Conservation (phyloP, 2,888 invertebrate genomes). For the Dasysyrphus tricinctus region DNA sequence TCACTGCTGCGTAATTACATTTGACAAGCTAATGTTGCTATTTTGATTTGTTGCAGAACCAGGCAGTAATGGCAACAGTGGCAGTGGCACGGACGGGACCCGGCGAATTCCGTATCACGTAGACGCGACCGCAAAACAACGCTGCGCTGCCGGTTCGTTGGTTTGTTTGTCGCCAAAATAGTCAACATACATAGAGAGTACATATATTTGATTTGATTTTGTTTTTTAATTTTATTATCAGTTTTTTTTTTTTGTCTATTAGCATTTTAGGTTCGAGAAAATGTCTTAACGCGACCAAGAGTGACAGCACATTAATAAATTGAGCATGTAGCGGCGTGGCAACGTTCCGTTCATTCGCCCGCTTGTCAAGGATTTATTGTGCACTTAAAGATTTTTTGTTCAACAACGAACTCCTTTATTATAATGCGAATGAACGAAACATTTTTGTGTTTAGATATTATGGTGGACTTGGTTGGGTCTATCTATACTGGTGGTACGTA, state of each 20-base stretch:
- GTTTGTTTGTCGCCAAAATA: conserved; percentile 49
- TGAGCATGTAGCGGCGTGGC: conserved; percentile 55
- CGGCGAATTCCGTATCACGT: conserved; percentile 27
- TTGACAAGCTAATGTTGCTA: conserved; percentile 73
- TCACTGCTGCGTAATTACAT: conserved; percentile 68
- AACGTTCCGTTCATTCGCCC: conserved; percentile 60
- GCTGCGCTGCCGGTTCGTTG: conserved; percentile 10
- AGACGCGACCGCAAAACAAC: conserved; percentile 37
- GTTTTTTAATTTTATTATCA: conserved; percentile 7
- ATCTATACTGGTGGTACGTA: not conserved
- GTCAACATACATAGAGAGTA: conserved; percentile 10
- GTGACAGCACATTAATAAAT: conserved; percentile 73
- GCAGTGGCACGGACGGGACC: not conserved
- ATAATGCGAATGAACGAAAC: conserved; percentile 3
- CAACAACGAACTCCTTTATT: conserved; percentile 19
- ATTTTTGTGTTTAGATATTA: not conserved
- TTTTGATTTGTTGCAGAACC: conserved; percentile 71
- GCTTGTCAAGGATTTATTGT: conserved; percentile 72
- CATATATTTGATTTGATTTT: conserved; percentile 43
- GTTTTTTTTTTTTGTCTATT: conserved; percentile 5
- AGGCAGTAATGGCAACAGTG: conserved; percentile 44
- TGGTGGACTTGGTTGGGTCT: not conserved
- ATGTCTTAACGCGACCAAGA: conserved; percentile 67
- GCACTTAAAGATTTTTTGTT: conserved; percentile 56
- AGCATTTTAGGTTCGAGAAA: conserved; percentile 48